Evolutionary conservation across 2,797 vertebrate species (phyloP).

Genomic region (Notoglanidium macrostoma): DNA sequence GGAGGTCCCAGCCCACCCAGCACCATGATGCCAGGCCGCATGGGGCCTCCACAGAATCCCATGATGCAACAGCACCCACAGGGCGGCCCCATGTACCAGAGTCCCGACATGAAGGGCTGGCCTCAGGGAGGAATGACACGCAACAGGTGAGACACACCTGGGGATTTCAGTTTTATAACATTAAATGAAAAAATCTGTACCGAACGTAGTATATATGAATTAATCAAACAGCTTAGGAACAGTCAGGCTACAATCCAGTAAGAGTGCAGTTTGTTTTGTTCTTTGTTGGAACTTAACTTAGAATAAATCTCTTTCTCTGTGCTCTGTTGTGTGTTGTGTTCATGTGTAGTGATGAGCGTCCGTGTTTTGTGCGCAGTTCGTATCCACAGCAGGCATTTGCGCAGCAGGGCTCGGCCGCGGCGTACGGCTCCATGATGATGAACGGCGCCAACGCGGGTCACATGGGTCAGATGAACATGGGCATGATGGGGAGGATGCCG

Average conservation of each 20-base stretch:
- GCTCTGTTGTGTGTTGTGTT: not conserved
- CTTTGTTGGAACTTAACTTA: not conserved
- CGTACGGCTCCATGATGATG: conserved; percentile 85
- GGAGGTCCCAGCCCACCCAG: conserved; percentile 81
- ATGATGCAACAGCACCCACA: conserved; percentile 87
- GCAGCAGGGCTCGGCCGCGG: conserved; percentile 81
- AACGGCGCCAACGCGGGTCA: conserved; percentile 71
- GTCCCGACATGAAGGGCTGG: conserved; percentile 94
- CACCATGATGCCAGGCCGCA: conserved; percentile 84
- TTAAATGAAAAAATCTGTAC: too few species aligned
- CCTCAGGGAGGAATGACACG: conserved; percentile 84
- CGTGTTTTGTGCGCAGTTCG: conserved; percentile 71
- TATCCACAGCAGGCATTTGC: conserved; percentile 89
- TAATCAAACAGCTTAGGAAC: too few species aligned
- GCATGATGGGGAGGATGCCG: conserved; percentile 86
- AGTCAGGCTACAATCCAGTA: too few species aligned
- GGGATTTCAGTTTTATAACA: too few species aligned
- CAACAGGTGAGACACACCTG: conserved; percentile 75
- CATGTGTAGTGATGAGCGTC: not conserved
- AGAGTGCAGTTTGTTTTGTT: too few species aligned
- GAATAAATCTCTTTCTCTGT: not conserved
- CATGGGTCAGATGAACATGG: conserved; percentile 82
- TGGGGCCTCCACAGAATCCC: conserved; percentile 84
- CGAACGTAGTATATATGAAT: too few species aligned
- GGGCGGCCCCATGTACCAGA: conserved; percentile 83